These are phyloP conservation scores for Agonopterix arenella DNA, from an alignment of 2,888 invertebrate genomes.

Conservation along the genomic window DNA sequence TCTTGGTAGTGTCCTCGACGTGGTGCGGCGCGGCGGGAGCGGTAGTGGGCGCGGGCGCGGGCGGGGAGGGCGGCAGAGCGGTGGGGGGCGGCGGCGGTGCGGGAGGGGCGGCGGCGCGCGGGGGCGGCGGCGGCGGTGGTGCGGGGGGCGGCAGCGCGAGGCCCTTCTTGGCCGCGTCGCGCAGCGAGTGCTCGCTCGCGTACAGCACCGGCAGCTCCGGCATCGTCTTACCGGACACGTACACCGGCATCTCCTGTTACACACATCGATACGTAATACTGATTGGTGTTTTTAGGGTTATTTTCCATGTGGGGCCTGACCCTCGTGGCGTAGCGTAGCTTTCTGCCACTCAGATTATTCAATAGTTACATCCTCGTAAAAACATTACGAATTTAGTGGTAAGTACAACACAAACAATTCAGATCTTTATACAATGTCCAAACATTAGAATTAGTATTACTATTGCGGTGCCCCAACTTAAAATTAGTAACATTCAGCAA, in stretches of 20 bases:
- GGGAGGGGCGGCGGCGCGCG: slow-evolving; percentile 11
- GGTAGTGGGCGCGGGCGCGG: slow-evolving; percentile 7
- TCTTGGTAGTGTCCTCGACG: background rate
- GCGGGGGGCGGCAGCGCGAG: slow-evolving; percentile 25
- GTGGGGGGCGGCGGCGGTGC: slow-evolving; percentile 4
- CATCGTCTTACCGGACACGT: slow-evolving; percentile 51
- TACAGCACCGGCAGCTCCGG: slow-evolving; percentile 52
- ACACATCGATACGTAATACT: no score
- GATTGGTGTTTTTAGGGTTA: no score
- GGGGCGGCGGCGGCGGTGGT: slow-evolving; percentile 11
- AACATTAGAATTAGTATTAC: no score
- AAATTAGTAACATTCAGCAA: no score
- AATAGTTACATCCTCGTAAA: no score
- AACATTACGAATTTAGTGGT: no score
- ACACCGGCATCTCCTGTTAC: slow-evolving; percentile 44
- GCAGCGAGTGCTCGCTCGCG: slow-evolving; percentile 44
- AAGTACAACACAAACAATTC: no score
- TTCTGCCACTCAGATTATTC: no score
- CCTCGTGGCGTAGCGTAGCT: no score
- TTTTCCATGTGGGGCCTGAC: no score
- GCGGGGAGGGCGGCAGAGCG: slow-evolving; percentile 4
- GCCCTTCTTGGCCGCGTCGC: slow-evolving; percentile 61
- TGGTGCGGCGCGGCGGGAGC: slow-evolving; percentile 7
- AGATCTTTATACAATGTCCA: no score
- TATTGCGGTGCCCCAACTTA: no score